Base-by-base conservation (phyloP, 1,140 invertebrate genomes). In the Drosophila athabasca region DNA sequence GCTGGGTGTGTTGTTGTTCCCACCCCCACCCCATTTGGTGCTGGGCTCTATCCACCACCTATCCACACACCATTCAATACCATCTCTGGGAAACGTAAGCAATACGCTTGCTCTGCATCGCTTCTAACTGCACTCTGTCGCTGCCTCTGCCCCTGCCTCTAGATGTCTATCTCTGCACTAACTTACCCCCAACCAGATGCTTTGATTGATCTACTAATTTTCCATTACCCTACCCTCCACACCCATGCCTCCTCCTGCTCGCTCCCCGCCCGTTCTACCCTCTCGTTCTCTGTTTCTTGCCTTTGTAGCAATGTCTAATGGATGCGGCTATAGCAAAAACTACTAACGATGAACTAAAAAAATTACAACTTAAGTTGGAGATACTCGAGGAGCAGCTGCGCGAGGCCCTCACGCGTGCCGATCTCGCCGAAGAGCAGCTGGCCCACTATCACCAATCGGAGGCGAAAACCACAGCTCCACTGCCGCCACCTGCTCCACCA, bases 341-440 rank as follows among this genome's bases (percentile, higher is more conserved):
- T 82, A 91, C 88, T 90, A 91, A 90, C 82, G 91, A 90, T 76
- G 91, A 92, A 90, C 74, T 91, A 84, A 90, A 91, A 88, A 90
- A 87, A 76, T 90, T 92, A 75, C 85, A 90, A 82, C 67, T 92
- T 76, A 91, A 90, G 90, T 79, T 92, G 77, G 85, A 90, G 64
- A 90, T 92, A 52, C 71, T 92, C 41, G 90, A 92, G 84, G 85
- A 90, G 62, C 85, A 92, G 58, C 66, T 92, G 62, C 79, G 78
- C 43, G 57, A 77, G 45, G 85, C 90, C 9, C 48, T 76, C 26
- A 53, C 64, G 35, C 79, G 90, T 35, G 90, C 90, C 48, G 88
- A 91, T 35, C 62, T 45, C 15, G 90, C 91, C 59, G 91, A 92
- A 78, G 70, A 78, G 54, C 76, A 91, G 59, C 68, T 92, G 81